Base-by-base conservation (phyloP, 2,888 invertebrate genomes). In the Pheosia gnoma region DNA sequence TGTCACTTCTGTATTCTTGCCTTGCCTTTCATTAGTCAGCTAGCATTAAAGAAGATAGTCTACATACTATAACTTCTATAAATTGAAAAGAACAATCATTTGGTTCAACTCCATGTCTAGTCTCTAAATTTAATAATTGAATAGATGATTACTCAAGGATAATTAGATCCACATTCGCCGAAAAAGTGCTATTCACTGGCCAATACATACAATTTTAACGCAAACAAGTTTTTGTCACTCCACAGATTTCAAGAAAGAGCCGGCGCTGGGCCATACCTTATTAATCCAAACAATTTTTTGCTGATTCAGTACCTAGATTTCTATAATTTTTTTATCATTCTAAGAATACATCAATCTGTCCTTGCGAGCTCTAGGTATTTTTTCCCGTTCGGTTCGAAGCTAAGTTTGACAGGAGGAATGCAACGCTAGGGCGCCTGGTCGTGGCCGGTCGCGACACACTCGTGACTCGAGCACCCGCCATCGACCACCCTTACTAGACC, bases 381-480 rank as follows among this genome's bases (percentile, higher is more conserved):
- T 87, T 87, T 80, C 80, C 74, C 79, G 75, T 83, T 83, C 78
- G 67, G 74, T 80, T 83, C 82, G 86, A 88, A 87, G 87, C 83
- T 87, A 82, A 84, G 85, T 88, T 91, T 91, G 91, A 92, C 93
- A 90, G 78, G 74, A 87, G 90, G 91, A 88, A 92, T 92, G 90
- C 82, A 76, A 77, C 76, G 77, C 71, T 79, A 83, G 84, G 86
- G 85, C 85, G 84, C 83, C 36, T 85, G 78, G 80, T 89, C 90
- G 90, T 91, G 90, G 86, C 86, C 84, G 79, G 86, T 81, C 86
- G 86, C 81, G 83, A 83, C 82, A 79, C 64, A 75, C 77, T 75
- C 90, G 91, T 91, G 91, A 91, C 90, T 89, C 66, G 73, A 77
- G 82, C 78, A 81, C 79, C 78, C 70, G 45, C 59, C 59, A 63